Evolutionary conservation across 2,888 invertebrate genomes (phyloP).

Genomic region (Xanthia togata): DNA sequence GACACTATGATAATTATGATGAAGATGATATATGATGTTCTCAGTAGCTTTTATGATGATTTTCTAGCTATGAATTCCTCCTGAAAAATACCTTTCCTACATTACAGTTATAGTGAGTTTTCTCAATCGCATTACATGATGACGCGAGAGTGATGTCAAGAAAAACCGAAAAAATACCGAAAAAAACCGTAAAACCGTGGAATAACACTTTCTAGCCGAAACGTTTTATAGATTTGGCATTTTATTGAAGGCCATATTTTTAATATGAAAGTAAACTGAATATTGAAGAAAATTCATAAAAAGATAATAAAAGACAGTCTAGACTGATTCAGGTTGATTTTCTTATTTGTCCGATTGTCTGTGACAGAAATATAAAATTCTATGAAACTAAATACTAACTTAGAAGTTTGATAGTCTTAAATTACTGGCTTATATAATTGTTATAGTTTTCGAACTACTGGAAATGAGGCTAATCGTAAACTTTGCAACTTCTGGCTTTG

Average conservation of each 20-base stretch:
- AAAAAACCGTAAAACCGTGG: background rate
- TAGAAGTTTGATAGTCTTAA: slow-evolving; percentile 24
- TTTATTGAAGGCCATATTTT: background rate
- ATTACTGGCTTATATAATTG: slow-evolving; percentile 47
- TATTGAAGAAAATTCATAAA: slow-evolving; percentile 21
- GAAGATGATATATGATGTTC: no score
- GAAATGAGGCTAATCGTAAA: slow-evolving; percentile 40
- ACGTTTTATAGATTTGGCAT: background rate
- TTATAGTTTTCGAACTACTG: slow-evolving; percentile 42
- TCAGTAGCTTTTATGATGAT: background rate
- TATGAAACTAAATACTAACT: slow-evolving; percentile 13
- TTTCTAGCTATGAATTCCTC: background rate
- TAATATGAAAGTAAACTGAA: background rate
- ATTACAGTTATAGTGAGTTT: no score
- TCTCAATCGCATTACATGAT: background rate
- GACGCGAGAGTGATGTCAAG: background rate
- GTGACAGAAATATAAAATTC: slow-evolving; percentile 18
- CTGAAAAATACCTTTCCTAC: background rate
- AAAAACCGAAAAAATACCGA: no score
- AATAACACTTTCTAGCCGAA: background rate
- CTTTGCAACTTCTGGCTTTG: slow-evolving; percentile 4
- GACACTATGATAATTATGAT: background rate
- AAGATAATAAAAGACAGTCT: slow-evolving; percentile 32
- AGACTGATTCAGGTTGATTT: slow-evolving; percentile 39
- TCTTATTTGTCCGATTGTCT: slow-evolving; percentile 45